A percentile compares a stretch with the other conserved stretches of the same genome.
phyloP scores from a whole-genome alignment of 1,140 invertebrate species.

The Pinna nobilis region DNA sequence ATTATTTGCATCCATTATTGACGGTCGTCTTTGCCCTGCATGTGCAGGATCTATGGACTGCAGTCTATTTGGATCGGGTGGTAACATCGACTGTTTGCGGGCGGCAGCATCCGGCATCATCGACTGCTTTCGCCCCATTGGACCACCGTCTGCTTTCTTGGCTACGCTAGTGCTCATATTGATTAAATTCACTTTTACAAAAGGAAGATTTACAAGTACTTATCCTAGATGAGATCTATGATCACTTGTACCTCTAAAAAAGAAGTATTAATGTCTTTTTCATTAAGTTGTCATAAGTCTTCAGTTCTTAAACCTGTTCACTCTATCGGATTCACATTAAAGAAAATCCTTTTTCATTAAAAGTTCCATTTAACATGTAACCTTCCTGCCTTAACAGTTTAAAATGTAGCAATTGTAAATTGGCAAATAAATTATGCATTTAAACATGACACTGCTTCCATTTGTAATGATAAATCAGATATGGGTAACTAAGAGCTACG shows the following conservation, averaged over 20 bases:
- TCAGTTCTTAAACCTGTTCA: constrained; percentile 1
- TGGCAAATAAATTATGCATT: neutral
- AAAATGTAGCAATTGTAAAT: neutral
- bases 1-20: constrained; percentile 11
- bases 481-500: neutral
- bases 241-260: constrained; percentile 10
- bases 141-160: constrained; percentile 2
- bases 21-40: neutral
- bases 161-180: constrained; percentile 18
- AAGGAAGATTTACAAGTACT: too few relatives aligned
- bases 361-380: neutral
- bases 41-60: constrained; percentile 3
- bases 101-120: constrained; percentile 14
- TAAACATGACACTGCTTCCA: neutral
- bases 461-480: neutral
- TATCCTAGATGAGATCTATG: constrained; percentile 6
- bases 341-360: too few relatives aligned
- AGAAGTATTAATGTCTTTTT: constrained; percentile 5
- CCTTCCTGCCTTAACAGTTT: neutral
- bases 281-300: constrained; percentile 10
- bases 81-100: neutral
- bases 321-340: too few relatives aligned
- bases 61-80: neutral
- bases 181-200: constrained; percentile 14
- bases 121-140: constrained; percentile 6